These are phyloP conservation scores for Andrena dorsata DNA, from an alignment of 2,888 invertebrate genomes.

Conservation along the genomic window DNA sequence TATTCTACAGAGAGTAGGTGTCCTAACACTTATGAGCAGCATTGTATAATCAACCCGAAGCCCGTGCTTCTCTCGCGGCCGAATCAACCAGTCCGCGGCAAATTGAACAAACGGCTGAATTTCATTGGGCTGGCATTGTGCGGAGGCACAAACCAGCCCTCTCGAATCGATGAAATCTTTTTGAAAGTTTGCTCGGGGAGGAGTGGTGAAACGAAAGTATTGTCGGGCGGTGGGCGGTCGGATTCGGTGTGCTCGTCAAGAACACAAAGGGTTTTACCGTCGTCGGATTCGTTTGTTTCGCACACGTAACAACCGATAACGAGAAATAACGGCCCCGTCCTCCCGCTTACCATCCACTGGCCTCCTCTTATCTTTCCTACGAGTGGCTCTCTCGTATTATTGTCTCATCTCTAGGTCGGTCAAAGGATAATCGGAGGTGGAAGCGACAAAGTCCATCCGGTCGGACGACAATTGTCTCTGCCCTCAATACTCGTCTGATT, in stretches of 20 bases:
- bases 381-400: slow-evolving; percentile 76
- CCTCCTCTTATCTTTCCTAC: slow-evolving; percentile 64
- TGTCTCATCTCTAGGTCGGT: slow-evolving; percentile 78
- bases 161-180: slow-evolving; percentile 51
- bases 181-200: slow-evolving; percentile 44
- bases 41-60: not conserved
- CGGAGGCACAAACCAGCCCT: slow-evolving; percentile 26
- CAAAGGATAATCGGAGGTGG: slow-evolving; percentile 80
- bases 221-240: slow-evolving; percentile 21
- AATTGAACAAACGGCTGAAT: slow-evolving; percentile 25
- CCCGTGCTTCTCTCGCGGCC: not conserved
- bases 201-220: slow-evolving; percentile 55
- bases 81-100: not conserved
- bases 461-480: slow-evolving; percentile 76
- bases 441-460: slow-evolving; percentile 76
- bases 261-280: slow-evolving; percentile 67
- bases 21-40: too few species aligned
- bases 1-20: too few species aligned
- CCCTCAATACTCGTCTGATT: slow-evolving; percentile 73
- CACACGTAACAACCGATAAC: slow-evolving; percentile 77
- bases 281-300: slow-evolving; percentile 72
- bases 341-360: slow-evolving; percentile 52
- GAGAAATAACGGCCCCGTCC: slow-evolving; percentile 73
- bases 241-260: slow-evolving; percentile 60
- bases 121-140: slow-evolving; percentile 15